Base-by-base conservation (phyloP, 2,888 invertebrate species). In the Drosophila monieri region DNA sequence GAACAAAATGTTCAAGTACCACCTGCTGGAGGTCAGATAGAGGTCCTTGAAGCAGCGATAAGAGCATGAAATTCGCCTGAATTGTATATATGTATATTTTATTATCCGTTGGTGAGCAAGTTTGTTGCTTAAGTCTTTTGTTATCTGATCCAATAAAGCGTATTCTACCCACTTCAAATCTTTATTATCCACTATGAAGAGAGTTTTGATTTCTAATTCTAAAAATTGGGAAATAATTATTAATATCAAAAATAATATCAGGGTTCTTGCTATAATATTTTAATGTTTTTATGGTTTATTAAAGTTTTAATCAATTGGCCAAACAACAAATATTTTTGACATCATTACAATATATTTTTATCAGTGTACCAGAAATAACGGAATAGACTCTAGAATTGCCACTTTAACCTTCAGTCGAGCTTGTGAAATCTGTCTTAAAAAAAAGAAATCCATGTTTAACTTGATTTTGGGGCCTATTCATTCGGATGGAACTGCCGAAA, bases 1-100 rank as follows among this genome's bases (percentile, higher is more conserved):
- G 3, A 81, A 81, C 59, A 89, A 89, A 84, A 78, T 79, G 73
- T 77, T 89, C 46, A 78, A 80, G 51, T 85, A 89, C 68, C 78
- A 80, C 18, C 56, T 89, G 55, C 67, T 89, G 47, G 81, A 90
- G 60, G 70, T 78, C 55, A 72, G 74, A 64, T 88, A 62, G 48
- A 37, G 39, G 35, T 15, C n/a, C 37, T 30, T 14, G 51, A 32
- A 58, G 12, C 21, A 25, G 39, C 32, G 27, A 25, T 1, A 12
- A 21, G 23, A 9, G 3, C 37, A 15, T 35, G 6, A 35, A 6
- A n/a, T 6, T n/a, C 6, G 12, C 10, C 12, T 8, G 32, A 25
- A 21, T 30, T 57, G 43, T 48, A 23, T 35, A 53, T 37, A 52
- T 35, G 48, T 37, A 52, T 43, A 35, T 14, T 30, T 8, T 35